A percentile compares a stretch with the other conserved stretches of the same genome.
phyloP scores from a whole-genome alignment of 1,140 invertebrate genomes.

The Aphis gossypii region DNA sequence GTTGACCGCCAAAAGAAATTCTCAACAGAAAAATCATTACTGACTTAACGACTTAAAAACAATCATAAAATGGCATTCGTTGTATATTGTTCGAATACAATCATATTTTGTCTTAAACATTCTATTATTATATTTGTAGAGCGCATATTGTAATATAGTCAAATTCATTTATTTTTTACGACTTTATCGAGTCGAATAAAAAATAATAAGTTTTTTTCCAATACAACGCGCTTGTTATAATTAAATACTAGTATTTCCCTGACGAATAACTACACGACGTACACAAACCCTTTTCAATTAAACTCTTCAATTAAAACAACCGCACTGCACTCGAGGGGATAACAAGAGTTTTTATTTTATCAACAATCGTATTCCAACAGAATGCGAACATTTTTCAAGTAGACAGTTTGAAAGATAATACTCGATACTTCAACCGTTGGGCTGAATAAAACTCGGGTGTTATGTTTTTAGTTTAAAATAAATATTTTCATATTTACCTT shows the following conservation, averaged over 20 bases:
- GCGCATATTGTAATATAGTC: background rate
- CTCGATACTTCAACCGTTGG: background rate
- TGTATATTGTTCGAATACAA: background rate
- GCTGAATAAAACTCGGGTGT: background rate
- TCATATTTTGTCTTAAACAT: background rate
- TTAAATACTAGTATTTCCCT: conserved; percentile 7
- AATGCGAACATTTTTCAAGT: background rate
- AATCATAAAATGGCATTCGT: background rate
- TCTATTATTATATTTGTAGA: background rate
- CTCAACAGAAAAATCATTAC: background rate
- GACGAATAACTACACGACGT: background rate
- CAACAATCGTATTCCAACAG: background rate
- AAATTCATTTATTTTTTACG: background rate
- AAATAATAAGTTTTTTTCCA: conserved; percentile 18
- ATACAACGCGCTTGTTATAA: background rate
- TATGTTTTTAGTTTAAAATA: conserved; percentile 36
- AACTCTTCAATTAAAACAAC: conserved; percentile 19
- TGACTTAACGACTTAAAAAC: background rate
- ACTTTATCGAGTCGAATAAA: background rate
- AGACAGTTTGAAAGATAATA: background rate
- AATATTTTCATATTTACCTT: conserved; percentile 63
- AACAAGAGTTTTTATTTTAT: background rate
- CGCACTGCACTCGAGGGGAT: background rate
- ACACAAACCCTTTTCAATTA: background rate
- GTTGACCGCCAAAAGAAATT: background rate